Evolutionary conservation across 2,888 invertebrate genomes (phyloP).

Genomic region (Oxyteleia sp.): DNA sequence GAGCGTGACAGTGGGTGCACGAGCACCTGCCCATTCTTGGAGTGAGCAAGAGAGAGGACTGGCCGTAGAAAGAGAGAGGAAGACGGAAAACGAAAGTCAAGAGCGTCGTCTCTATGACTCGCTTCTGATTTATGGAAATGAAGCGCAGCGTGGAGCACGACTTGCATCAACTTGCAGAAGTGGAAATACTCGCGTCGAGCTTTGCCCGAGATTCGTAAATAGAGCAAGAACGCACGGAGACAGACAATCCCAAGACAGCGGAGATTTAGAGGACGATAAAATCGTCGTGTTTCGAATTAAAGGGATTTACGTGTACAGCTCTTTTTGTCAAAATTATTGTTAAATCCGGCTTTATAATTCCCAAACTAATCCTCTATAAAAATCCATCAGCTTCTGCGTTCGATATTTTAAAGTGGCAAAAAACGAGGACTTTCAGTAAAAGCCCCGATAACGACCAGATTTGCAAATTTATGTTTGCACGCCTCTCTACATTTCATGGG

Average conservation of each 20-base stretch:
- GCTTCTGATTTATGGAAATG: constrained; percentile 84
- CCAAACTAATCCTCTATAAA: not conserved
- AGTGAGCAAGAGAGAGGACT: constrained; percentile 71
- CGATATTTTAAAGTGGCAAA: not conserved
- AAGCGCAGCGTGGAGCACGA: constrained; percentile 74
- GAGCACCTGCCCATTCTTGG: constrained; percentile 87
- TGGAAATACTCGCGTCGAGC: constrained; percentile 33
- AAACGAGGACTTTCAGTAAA: constrained; percentile 1
- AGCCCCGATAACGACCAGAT: constrained; percentile 19
- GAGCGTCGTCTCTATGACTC: constrained; percentile 63
- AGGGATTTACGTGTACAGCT: too few relatives aligned
- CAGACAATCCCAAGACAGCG: not conserved
- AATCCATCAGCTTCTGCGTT: constrained; percentile 14
- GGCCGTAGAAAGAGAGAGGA: constrained; percentile 1
- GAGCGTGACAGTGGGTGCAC: constrained; percentile 87
- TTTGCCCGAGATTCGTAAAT: constrained; percentile 39
- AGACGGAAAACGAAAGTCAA: constrained; percentile 59
- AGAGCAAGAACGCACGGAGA: constrained; percentile 14
- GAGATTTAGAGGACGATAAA: constrained; percentile 18
- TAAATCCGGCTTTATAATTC: too few relatives aligned
- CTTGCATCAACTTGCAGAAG: constrained; percentile 17
- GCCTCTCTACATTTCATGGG: constrained; percentile 34
- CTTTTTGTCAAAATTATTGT: too few relatives aligned
- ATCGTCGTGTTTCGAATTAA: constrained; percentile 28
- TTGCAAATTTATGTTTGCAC: constrained; percentile 31